These are phyloP conservation scores for Calypte anna DNA, from an alignment of 2,113 vertebrate genomes.

Conservation along the genomic window DNA sequence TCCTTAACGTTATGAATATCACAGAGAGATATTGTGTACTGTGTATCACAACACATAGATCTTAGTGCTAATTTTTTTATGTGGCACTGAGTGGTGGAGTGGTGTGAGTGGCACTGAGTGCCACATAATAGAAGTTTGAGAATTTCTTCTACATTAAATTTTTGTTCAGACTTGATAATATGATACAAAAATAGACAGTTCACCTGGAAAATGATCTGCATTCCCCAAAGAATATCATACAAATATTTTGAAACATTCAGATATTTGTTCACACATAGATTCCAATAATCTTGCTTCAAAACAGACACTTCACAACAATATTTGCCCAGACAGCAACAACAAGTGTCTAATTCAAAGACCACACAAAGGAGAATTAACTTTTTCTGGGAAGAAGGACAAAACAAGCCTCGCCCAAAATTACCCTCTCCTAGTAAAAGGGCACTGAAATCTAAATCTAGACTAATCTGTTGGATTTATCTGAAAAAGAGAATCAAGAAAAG, in stretches of 20 bases:
- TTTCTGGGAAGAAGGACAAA: neutral
- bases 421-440: neutral
- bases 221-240: neutral
- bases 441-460: neutral
- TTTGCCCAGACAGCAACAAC: neutral
- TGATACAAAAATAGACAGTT: neutral
- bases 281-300: neutral
- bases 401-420: neutral
- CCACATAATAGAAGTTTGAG: neutral
- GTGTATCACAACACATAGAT: neutral
- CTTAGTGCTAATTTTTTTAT: neutral
- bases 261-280: neutral
- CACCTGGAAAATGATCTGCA: neutral
- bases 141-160: neutral
- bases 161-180: neutral
- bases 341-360: neutral
- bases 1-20: neutral
- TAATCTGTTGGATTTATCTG: neutral
- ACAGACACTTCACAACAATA: neutral
- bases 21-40: neutral
- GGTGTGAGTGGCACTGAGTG: too few relatives aligned
- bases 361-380: neutral
- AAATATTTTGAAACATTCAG: neutral
- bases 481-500: neutral
- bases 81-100: too few relatives aligned